Evolutionary conservation across 2,888 invertebrate genomes (phyloP).

Genomic region (Leptarthrus brevirostris): DNA sequence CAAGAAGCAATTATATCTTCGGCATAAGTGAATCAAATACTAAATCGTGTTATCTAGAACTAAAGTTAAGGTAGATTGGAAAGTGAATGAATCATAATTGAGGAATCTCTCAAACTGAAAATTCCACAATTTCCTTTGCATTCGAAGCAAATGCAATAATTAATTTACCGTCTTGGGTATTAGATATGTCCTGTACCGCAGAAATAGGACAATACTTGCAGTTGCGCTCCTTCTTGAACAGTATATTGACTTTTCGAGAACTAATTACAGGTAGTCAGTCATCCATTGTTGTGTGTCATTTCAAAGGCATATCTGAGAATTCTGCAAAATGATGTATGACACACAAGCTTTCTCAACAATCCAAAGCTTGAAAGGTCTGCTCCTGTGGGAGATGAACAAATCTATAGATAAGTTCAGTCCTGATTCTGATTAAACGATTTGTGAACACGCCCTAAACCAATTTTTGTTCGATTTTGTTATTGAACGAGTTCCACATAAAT

Average conservation of each 20-base stretch:
- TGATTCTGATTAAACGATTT: too few relatives aligned
- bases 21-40: not conserved
- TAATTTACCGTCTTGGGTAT: not conserved
- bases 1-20: not conserved
- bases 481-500: too few relatives aligned
- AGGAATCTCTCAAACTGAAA: slow-evolving; percentile 22
- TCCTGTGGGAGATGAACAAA: too few relatives aligned
- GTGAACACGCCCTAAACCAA: too few relatives aligned
- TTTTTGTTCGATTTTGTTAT: too few relatives aligned
- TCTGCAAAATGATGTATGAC: slow-evolving; percentile 11
- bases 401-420: too few relatives aligned
- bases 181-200: slow-evolving; percentile 4
- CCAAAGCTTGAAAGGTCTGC: too few relatives aligned
- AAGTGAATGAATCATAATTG: slow-evolving; percentile 19
- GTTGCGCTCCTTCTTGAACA: slow-evolving; percentile 4
- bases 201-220: slow-evolving; percentile 17
- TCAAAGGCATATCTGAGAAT: not conserved
- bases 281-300: not conserved
- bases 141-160: not conserved
- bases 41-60: not conserved
- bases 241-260: not conserved
- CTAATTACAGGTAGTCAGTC: not conserved
- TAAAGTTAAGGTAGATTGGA: not conserved
- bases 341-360: slow-evolving; percentile 4
- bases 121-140: slow-evolving; percentile 6